phyloP scores from a whole-genome alignment of 2,888 invertebrate genomes.

The Hirudinaria manillensis region DNA sequence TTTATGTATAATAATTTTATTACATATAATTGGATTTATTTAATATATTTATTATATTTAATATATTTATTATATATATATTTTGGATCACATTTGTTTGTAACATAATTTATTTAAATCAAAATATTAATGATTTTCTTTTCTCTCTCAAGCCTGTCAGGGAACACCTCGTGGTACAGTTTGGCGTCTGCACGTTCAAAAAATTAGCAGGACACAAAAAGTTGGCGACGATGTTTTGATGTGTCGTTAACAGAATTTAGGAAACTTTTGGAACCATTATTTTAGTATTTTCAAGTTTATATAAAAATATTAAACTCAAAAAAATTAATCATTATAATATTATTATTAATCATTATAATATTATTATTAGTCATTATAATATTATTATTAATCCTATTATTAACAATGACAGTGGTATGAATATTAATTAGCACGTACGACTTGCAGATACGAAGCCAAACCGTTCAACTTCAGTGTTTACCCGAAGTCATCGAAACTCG shows the following conservation, averaged over 20 bases:
- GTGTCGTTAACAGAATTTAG: background rate
- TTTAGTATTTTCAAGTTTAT: no score
- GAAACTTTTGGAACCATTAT: background rate
- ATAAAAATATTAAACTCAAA: no score
- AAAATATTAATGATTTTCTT: no score
- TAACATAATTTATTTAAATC: no score
- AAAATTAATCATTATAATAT: no score
- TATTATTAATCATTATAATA: background rate
- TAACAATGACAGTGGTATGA: background rate
- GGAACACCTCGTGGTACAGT: conserved; percentile 14
- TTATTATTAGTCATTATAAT: background rate
- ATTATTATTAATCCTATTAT: background rate
- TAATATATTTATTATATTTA: no score
- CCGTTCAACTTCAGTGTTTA: conserved; percentile 23
- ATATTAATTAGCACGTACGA: no score
- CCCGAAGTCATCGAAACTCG: conserved; percentile 10
- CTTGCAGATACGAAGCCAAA: conserved; percentile 4
- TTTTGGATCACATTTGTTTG: no score
- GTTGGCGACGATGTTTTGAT: background rate
- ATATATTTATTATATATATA: no score
- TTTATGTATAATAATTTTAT: no score
- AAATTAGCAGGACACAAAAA: background rate
- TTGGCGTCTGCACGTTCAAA: conserved; percentile 9
- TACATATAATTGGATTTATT: no score
- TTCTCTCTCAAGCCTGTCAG: background rate